Evolutionary conservation across 2,797 vertebrate species (phyloP).

Genomic region (Aselliscus stoliczkanus): DNA sequence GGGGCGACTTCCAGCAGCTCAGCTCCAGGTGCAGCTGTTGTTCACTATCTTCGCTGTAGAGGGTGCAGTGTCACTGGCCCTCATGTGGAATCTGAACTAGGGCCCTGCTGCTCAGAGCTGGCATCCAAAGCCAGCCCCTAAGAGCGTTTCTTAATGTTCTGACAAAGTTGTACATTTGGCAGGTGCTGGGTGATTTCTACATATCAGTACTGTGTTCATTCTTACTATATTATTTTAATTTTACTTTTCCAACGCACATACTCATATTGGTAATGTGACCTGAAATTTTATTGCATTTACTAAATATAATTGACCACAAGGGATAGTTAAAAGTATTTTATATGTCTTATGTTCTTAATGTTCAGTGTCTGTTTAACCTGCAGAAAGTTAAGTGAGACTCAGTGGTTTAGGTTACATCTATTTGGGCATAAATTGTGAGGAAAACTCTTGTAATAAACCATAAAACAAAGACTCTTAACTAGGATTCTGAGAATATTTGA

Average conservation of each 20-base stretch:
- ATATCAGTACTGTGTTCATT: not conserved
- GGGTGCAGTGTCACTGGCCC: too few species aligned
- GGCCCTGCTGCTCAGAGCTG: too few species aligned
- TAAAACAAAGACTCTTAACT: not conserved
- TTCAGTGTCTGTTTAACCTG: not conserved
- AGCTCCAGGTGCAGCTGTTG: too few species aligned
- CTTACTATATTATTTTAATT: not conserved
- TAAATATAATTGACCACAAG: not conserved
- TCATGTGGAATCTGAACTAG: too few species aligned
- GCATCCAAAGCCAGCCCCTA: too few species aligned
- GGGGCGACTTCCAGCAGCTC: too few species aligned
- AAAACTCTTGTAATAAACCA: constrained; percentile 6
- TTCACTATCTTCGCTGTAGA: too few species aligned
- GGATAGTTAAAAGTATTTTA: not conserved
- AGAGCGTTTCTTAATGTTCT: not conserved
- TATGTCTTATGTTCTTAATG: not conserved
- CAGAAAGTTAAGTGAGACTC: not conserved
- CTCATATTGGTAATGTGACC: not conserved
- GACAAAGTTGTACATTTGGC: not conserved
- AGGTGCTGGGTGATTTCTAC: not conserved
- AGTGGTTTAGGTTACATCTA: not conserved
- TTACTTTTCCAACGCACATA: not conserved
- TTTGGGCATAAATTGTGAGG: not conserved
- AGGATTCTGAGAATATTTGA: not conserved
- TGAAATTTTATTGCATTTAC: constrained; percentile 21